Percentiles rank a stretch among this genome's conserved stretches.
Evolutionary conservation across 35 echinoderm and acorn worm species (phyloP).

Genomic region (Patiria miniata): DNA sequence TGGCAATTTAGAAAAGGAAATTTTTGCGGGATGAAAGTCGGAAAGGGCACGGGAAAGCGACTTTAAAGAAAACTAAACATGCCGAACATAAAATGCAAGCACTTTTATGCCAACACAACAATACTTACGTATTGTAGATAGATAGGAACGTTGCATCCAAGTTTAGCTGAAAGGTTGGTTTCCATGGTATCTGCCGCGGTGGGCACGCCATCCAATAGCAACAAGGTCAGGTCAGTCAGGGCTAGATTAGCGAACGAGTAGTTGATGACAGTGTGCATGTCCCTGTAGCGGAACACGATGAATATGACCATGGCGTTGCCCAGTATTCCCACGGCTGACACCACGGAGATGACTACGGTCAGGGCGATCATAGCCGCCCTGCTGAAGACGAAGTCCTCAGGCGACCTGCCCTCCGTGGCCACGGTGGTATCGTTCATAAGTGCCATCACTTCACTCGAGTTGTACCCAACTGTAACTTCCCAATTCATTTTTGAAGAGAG

Average conservation of each 20-base stretch:
- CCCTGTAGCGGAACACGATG: constrained; percentile 49
- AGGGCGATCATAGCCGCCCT: constrained; percentile 16
- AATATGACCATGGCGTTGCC: constrained; percentile 59
- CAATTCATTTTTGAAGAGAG: too few species aligned
- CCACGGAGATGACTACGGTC: constrained; percentile 18
- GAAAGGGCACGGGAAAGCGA: too few species aligned
- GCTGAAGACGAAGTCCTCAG: too few species aligned
- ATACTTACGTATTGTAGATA: constrained; percentile 71
- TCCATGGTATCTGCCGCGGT: constrained; percentile 56
- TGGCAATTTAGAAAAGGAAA: too few species aligned
- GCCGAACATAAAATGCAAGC: too few species aligned
- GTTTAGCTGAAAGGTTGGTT: constrained; percentile 40
- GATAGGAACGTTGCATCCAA: constrained; percentile 53
- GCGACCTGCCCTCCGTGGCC: too few species aligned
- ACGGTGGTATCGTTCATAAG: too few species aligned
- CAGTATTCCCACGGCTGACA: constrained; percentile 37
- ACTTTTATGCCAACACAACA: too few species aligned
- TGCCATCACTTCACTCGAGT: too few species aligned
- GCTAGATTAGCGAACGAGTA: constrained; percentile 83
- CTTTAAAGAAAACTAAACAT: too few species aligned
- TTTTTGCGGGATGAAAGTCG: too few species aligned
- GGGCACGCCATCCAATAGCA: constrained; percentile 67
- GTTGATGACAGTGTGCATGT: constrained; percentile 82
- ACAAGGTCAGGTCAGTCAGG: constrained; percentile 60
- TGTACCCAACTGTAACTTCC: too few species aligned